Conservation (phyloP, 2,888 invertebrate genomes). For the Tribolium freemani region DNA sequence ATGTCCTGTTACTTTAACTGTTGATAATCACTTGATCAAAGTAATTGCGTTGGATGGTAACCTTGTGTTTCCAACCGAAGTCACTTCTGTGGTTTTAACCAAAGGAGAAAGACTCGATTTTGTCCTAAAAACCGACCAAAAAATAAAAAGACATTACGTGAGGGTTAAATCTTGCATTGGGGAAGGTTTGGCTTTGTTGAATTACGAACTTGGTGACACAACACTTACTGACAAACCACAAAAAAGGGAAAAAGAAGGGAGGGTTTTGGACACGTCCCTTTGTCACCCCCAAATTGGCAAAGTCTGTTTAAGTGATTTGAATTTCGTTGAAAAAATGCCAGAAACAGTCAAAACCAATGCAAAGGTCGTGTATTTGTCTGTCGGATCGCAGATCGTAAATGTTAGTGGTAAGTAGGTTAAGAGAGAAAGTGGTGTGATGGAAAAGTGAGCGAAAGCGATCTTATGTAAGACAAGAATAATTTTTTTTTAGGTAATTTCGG, state of each 20-base stretch:
- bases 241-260: slow-evolving; percentile 28
- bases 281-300: slow-evolving; percentile 66
- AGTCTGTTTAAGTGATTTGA: slow-evolving; percentile 75
- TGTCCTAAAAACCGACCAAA: slow-evolving; percentile 75
- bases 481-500: slow-evolving; percentile 42
- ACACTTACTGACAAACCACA: slow-evolving; percentile 6
- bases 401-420: slow-evolving; percentile 44
- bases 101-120: slow-evolving; percentile 85
- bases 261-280: slow-evolving; percentile 60
- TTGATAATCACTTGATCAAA: slow-evolving; percentile 76
- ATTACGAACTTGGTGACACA: slow-evolving; percentile 58
- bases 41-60: slow-evolving; percentile 82
- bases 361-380: slow-evolving; percentile 77
- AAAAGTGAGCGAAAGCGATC: slow-evolving; percentile 18
- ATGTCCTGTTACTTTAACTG: slow-evolving; percentile 77
- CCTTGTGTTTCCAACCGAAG: slow-evolving; percentile 73
- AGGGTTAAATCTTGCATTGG: slow-evolving; percentile 70
- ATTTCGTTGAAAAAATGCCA: slow-evolving; percentile 71
- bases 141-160: slow-evolving; percentile 74
- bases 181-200: slow-evolving; percentile 71
- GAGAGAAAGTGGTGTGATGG: slow-evolving; percentile 34
- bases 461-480: slow-evolving; percentile 4
- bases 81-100: slow-evolving; percentile 72
- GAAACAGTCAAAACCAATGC: slow-evolving; percentile 70
- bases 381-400: slow-evolving; percentile 71